Evolutionary conservation across 2,888 invertebrate species (phyloP).

Genomic region (Endotricha flammealis): DNA sequence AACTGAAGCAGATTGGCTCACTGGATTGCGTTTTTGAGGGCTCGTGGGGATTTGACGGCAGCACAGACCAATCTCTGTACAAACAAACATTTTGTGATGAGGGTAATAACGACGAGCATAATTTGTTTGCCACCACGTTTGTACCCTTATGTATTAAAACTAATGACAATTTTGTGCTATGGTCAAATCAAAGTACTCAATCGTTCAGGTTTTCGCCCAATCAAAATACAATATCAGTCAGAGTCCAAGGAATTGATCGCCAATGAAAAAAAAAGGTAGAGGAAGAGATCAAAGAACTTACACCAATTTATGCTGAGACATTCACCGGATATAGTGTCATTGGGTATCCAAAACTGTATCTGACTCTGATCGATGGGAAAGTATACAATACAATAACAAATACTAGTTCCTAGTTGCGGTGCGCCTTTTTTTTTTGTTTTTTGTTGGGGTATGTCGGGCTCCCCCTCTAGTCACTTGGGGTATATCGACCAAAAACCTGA

Average conservation of each 20-base stretch:
- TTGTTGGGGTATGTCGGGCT: too few species aligned
- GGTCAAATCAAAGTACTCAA: slow-evolving; percentile 6
- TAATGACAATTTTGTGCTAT: neutral
- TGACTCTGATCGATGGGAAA: slow-evolving; percentile 9
- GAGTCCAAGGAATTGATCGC: slow-evolving; percentile 3
- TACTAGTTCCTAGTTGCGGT: slow-evolving; percentile 9
- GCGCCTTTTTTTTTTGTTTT: too few species aligned
- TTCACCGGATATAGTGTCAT: slow-evolving; percentile 3
- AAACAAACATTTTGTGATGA: slow-evolving; percentile 11
- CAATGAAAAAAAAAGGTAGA: slow-evolving; percentile 7
- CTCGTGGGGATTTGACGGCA: slow-evolving; percentile 14
- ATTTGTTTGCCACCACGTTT: slow-evolving; percentile 6
- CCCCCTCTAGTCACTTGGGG: too few species aligned
- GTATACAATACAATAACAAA: slow-evolving; percentile 3
- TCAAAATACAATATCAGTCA: slow-evolving; percentile 4
- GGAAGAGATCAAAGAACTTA: slow-evolving; percentile 8
- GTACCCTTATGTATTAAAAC: slow-evolving; percentile 6
- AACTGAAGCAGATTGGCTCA: slow-evolving; percentile 1
- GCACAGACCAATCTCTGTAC: slow-evolving; percentile 9
- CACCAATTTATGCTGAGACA: slow-evolving; percentile 4
- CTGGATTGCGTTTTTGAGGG: slow-evolving; percentile 9
- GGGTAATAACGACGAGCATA: slow-evolving; percentile 1
- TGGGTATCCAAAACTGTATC: slow-evolving; percentile 1
- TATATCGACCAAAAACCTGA: too few species aligned
- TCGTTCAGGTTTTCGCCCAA: slow-evolving; percentile 8